Evolutionary conservation across 2,888 invertebrate genomes (phyloP), one percentile per base, ranked within the genome.

Genomic region (Lacanobia wlatinum): DNA sequence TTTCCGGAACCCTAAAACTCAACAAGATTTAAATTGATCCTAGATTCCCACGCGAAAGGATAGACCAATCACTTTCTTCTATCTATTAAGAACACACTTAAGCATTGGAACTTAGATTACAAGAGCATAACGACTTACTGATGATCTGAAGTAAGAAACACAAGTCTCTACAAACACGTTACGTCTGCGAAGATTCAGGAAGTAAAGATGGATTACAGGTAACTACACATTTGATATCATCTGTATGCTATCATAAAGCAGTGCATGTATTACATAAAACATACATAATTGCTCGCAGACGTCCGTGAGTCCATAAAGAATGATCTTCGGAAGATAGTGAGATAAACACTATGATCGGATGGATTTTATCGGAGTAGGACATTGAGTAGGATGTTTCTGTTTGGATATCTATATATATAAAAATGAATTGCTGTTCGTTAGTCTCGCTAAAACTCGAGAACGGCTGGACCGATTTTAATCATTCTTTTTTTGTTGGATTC

Each of bases 191-290:
- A 52, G 46, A 75, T 61, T n/a, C 70, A 73, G 83, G 85, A 83
- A 79, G 84, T 70, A 62, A 58, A 63, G 66, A 69, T 73, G 78
- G 74, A 83, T 82, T 78, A 69, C 74, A 82, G 82, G 63, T 72
- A 72, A 64, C 67, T 58, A 82, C 64, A 77, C 48, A 82, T 82
- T 77, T 71, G 65, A 78, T 78, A 78, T 71, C 65, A 79, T 77
- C 71, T 82, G 77, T 61, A 48, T 46, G 50, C 63, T 71, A 79
- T 82, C 58, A 65, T 34, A 59, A 28, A 58, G 65, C 21, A 65
- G 18, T 43, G 53, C 70, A 70, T 76, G 50, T 67, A 78, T 79
- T 79, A 79, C 82, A 62, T 79, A 82, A 82, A 67, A 55, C 62
- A 67, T 70, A 59, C 53, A 43, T 72, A 68, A 79, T 50, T 28